Percentiles rank a stretch among this genome's conserved stretches.
phyloP scores from a whole-genome alignment of 2,797 vertebrate genomes.

The Psittacula echo region DNA sequence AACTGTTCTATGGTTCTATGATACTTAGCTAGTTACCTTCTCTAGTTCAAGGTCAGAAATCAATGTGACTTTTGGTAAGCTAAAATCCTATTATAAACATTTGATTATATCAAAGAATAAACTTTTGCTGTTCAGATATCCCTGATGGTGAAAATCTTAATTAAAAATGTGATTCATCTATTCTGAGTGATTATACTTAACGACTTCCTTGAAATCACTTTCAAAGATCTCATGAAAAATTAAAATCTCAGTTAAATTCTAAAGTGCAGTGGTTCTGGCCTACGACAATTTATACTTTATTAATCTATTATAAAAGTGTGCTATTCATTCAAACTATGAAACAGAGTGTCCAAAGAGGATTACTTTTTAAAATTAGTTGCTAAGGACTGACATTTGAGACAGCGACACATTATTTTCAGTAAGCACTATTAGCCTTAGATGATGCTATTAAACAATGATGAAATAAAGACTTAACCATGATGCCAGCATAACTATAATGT shows the following conservation, averaged over 20 bases:
- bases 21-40: not conserved
- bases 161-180: not conserved
- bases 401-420: not conserved
- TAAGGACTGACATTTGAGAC: not conserved
- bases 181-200: not conserved
- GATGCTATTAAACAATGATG: not conserved
- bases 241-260: not conserved
- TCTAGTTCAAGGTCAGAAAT: not conserved
- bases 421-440: not conserved
- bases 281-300: not conserved
- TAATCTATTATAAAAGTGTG: not conserved
- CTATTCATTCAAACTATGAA: not conserved
- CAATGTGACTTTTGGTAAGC: not conserved
- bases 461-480: not conserved
- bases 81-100: not conserved
- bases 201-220: not conserved
- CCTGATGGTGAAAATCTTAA: not conserved
- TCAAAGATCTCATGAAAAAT: not conserved
- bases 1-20: not conserved
- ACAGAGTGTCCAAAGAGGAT: not conserved
- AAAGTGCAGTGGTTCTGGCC: not conserved
- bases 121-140: not conserved
- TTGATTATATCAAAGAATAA: not conserved
- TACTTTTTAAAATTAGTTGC: not conserved
- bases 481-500: not conserved